Base-by-base conservation (phyloP, 2,888 invertebrate genomes). In the Troides helena region DNA sequence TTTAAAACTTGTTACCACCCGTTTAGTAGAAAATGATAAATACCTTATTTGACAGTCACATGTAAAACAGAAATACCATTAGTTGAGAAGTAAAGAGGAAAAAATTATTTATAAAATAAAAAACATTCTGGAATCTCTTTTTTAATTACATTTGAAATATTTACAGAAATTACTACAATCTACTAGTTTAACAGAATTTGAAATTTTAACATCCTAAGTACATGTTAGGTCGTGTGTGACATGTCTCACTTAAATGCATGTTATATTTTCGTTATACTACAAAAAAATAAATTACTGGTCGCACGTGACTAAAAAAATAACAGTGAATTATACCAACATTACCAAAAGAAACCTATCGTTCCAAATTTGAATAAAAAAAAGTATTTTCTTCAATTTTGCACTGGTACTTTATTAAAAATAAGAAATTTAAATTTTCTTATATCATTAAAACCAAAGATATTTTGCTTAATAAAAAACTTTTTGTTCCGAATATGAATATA, bases 111-210 rank as follows among this genome's bases (percentile, higher is more conserved):
- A 56, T 62, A 75, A 85, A 83, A 83, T 86, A 84, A 85, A 85
- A 87, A 84, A 81, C 86, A 85, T 86, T 81, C 82, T 89, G 86
- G 88, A 87, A 86, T 12, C 4, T 46, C 88, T 89, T 78, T n/a
- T 87, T 80, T 84, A 87, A 86, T 84, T 85, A 85, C 81, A 82
- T 83, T 85, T 83, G 81, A 81, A 80, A 84, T 89, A 90, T 90
- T 89, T 90, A 90, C 90, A 89, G 83, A 85, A 85, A 80, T 85
- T 80, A 83, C 81, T 86, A 84, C 81, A 80, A 81, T 80, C 46
- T 46, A 46, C 14, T 46, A 46, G 46, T 83, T 81, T 76, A 73
- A 78, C 73, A 71, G 70, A 73, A 75, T 12, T 14, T 39, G 39
- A n/a, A 57, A 46, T 62, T 65, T 57, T 12, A n/a, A n/a, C n/a